These are phyloP conservation scores for Harpegnathos saltator DNA, from an alignment of 1,140 invertebrate genomes.

Conservation along the genomic window DNA sequence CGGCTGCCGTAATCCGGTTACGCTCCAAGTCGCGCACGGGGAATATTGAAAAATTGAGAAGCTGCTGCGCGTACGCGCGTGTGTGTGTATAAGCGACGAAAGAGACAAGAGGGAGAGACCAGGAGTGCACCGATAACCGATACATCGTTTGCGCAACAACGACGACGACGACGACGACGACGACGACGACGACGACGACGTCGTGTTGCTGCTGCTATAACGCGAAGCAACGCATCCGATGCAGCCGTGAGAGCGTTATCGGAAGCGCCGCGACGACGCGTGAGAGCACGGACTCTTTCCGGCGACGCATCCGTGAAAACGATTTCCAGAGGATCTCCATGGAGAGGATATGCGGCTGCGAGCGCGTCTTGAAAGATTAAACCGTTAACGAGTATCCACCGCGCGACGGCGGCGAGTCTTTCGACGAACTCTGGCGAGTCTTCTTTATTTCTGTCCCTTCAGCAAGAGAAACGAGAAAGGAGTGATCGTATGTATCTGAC, in stretches of 20 bases:
- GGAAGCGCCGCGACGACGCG: conserved; percentile 13
- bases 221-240: neutral
- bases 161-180: no score
- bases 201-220: no score
- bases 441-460: no score
- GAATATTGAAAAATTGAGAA: conserved; percentile 81
- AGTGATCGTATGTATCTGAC: no score
- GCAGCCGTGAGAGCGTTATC: conserved; percentile 12
- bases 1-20: conserved; percentile 76
- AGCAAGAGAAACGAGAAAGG: no score
- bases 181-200: conserved; percentile 8
- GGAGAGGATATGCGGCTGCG: no score
- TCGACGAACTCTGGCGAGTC: no score
- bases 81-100: neutral
- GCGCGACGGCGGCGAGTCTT: no score
- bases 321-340: neutral
- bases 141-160: conserved; percentile 6
- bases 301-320: neutral
- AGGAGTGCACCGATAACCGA: conserved; percentile 30
- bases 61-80: conserved; percentile 4
- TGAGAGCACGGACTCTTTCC: neutral
- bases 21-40: conserved; percentile 72
- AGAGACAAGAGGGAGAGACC: neutral
- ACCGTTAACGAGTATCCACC: no score
- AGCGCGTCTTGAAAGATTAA: no score